These are phyloP conservation scores for Acanthaster planci DNA, from an alignment of 35 echinoderm and acorn worm genomes.

Conservation along the genomic window DNA sequence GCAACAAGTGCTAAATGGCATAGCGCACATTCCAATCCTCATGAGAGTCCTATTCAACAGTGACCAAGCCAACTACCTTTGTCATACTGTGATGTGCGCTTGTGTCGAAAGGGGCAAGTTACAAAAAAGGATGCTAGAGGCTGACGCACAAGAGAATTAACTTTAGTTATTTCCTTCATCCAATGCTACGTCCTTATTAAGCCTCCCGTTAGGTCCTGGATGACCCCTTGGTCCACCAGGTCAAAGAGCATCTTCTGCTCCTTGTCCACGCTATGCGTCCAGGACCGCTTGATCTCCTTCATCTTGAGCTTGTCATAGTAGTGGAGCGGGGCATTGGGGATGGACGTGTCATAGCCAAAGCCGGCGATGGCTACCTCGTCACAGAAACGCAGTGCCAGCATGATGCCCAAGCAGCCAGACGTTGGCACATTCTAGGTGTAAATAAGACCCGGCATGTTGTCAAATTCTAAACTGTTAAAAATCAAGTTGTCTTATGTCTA, in stretches of 20 bases:
- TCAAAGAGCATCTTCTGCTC: conserved; percentile 59
- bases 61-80: too few species aligned
- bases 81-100: too few species aligned
- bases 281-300: conserved; percentile 54
- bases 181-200: conserved; percentile 20
- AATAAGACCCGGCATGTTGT: too few species aligned
- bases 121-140: too few species aligned
- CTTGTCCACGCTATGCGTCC: conserved; percentile 69
- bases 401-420: conserved; percentile 74
- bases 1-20: too few species aligned
- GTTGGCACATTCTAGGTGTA: conserved; percentile 86
- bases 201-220: conserved; percentile 82
- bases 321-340: conserved; percentile 75
- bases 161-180: not conserved
- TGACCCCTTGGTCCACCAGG: conserved; percentile 79
- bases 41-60: too few species aligned
- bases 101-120: too few species aligned
- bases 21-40: too few species aligned
- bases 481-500: too few species aligned
- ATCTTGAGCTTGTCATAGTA: conserved; percentile 87
- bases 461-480: too few species aligned
- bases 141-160: too few species aligned
- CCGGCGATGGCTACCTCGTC: conserved; percentile 89
- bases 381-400: conserved; percentile 65
- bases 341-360: conserved; percentile 76